phyloP scores from a whole-genome alignment of 1,140 invertebrate species.

The Elymnias hypermnestra region DNA sequence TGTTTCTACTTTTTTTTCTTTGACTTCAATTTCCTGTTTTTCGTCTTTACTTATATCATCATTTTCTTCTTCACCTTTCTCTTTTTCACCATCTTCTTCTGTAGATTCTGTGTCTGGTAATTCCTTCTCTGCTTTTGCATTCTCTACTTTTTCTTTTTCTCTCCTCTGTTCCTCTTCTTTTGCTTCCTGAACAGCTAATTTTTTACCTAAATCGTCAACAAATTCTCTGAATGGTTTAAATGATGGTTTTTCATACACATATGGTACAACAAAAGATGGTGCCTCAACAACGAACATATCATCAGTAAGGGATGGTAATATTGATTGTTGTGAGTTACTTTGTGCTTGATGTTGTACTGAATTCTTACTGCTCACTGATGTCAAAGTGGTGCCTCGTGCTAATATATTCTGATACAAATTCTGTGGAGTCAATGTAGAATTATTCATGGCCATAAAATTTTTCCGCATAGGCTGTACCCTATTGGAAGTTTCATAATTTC shows the following conservation, averaged over 20 bases:
- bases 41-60: slow-evolving; percentile 42
- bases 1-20: no score
- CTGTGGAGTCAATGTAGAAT: slow-evolving; percentile 32
- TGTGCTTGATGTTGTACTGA: slow-evolving; percentile 28
- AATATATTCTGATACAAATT: slow-evolving; percentile 61
- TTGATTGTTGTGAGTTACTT: slow-evolving; percentile 64
- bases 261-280: slow-evolving; percentile 93
- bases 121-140: slow-evolving; percentile 45
- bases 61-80: slow-evolving; percentile 39
- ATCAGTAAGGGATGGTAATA: slow-evolving; percentile 88
- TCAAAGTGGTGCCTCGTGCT: slow-evolving; percentile 60
- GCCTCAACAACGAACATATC: slow-evolving; percentile 94
- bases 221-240: slow-evolving; percentile 86
- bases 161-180: slow-evolving; percentile 53
- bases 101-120: slow-evolving; percentile 31
- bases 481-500: slow-evolving; percentile 82
- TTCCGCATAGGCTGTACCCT: slow-evolving; percentile 30
- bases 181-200: slow-evolving; percentile 77
- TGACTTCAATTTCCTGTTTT: slow-evolving; percentile 27
- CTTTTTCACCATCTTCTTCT: slow-evolving; percentile 31
- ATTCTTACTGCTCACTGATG: slow-evolving; percentile 51
- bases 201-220: slow-evolving; percentile 80
- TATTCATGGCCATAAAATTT: slow-evolving; percentile 23
- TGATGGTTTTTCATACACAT: slow-evolving; percentile 93
- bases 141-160: slow-evolving; percentile 50